Evolutionary conservation across 2,888 invertebrate species (phyloP), one percentile per base, ranked within the genome.

Genomic region (Gari tellinella): DNA sequence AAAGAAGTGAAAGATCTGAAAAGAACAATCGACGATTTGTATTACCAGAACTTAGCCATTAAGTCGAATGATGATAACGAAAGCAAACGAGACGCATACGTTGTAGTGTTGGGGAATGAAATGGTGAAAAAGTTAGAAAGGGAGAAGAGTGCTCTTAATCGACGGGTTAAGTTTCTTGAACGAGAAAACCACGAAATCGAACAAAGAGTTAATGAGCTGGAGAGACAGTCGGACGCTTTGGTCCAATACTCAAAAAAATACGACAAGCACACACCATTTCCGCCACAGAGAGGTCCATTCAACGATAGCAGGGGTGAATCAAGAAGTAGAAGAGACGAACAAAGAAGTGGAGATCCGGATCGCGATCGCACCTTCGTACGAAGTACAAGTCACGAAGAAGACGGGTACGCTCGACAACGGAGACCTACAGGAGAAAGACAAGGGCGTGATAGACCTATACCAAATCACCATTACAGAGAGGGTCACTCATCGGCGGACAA

Each of bases 81-180:
- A 52, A 31, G 43, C 37, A 70, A 74, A 48, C 46, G 60, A 48
- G 62, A 67, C 45, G 70, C 73, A 8, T 78, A 78, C 45, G 73
- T 74, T 48, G 78, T 78, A 21, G 46, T 78, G 10, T 73, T 74
- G 78, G 73, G 73, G 14, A 78, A 78, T 43, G 78, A 78, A 61
- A 78, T 61, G 73, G 52, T 78, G 15, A 73, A 73, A 49, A 40
- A 73, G n/a, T 55, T 78, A 2, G 78, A 78, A 41, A 51, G 72
- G 37, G 78, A 78, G 46, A 78, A 78, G 57, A 72, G 70, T 57
- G 70, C 73, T 2, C 38, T 78, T n/a, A 43, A 74, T 48, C 63
- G 73, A 55, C n/a, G 78, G 12, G 73, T 74, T 2, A 73, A 78
- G 37, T 78, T 60, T 49, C 41, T 78, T 5, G 78, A 78, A 43